These are phyloP conservation scores for Tetranychus truncatus DNA, from an alignment of 2,888 invertebrate species.

Conservation along the genomic window DNA sequence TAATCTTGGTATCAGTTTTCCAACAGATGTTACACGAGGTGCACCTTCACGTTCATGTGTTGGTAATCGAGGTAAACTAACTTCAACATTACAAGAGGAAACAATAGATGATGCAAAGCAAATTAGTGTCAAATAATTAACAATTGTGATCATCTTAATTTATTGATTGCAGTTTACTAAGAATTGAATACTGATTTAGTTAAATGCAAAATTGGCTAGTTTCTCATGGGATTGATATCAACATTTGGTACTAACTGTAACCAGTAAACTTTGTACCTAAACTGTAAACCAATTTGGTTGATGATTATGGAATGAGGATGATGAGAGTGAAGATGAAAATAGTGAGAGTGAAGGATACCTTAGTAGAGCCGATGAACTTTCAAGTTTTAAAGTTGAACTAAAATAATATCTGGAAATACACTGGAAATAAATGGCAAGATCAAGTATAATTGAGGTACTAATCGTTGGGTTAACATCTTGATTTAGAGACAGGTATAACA, in stretches of 20 bases:
- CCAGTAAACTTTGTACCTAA: not conserved
- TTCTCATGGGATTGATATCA: too few relatives aligned
- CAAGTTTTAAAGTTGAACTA: not conserved
- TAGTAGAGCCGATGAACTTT: not conserved
- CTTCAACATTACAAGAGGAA: conserved; percentile 1
- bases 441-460: not conserved
- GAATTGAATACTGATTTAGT: too few relatives aligned
- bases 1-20: not conserved
- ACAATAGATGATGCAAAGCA: not conserved
- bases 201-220: too few relatives aligned
- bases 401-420: not conserved
- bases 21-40: not conserved
- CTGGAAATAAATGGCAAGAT: not conserved
- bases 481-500: not conserved
- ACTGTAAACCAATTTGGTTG: not conserved
- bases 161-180: not conserved
- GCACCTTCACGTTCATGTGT: conserved; percentile 1
- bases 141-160: not conserved
- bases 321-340: not conserved
- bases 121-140: not conserved
- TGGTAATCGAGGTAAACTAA: not conserved
- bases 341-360: conserved; percentile 14
- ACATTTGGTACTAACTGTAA: too few relatives aligned
- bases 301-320: not conserved
- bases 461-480: not conserved